Evolutionary conservation across 2,888 invertebrate genomes (phyloP).

Genomic region (Yponomeuta cagnagella): DNA sequence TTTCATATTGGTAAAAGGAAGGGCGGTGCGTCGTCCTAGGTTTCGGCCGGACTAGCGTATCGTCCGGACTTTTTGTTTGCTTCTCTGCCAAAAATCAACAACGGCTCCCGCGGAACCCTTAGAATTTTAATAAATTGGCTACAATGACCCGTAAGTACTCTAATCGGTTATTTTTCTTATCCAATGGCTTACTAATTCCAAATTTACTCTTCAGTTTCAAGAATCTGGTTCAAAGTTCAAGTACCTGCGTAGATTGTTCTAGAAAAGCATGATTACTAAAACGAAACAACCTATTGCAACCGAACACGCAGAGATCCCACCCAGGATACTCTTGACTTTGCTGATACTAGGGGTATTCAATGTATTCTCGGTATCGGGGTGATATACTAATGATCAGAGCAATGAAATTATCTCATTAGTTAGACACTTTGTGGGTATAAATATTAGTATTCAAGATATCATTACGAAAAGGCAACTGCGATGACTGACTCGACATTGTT

Average conservation of each 20-base stretch:
- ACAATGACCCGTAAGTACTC: constrained; percentile 67
- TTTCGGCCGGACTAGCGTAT: constrained; percentile 74
- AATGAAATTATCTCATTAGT: too few species aligned
- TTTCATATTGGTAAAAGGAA: constrained; percentile 51
- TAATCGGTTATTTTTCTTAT: constrained; percentile 7
- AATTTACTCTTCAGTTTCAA: too few species aligned
- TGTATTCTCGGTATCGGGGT: too few species aligned
- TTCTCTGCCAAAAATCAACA: background rate
- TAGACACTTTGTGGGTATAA: too few species aligned
- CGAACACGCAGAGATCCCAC: too few species aligned
- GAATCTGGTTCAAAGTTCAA: constrained; percentile 11
- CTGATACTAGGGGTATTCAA: too few species aligned
- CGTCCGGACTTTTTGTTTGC: constrained; percentile 51
- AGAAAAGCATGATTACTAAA: background rate
- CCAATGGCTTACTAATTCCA: background rate
- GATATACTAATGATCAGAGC: too few species aligned
- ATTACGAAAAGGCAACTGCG: too few species aligned
- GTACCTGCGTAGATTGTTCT: constrained; percentile 5
- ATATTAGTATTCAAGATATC: too few species aligned
- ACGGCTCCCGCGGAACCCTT: constrained; percentile 23
- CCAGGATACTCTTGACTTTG: too few species aligned
- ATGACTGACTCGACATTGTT: too few species aligned
- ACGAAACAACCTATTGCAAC: background rate
- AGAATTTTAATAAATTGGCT: constrained; percentile 27
- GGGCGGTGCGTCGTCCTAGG: constrained; percentile 75